These are phyloP conservation scores for Pangasius sanitwongsei DNA, from an alignment of 2,797 vertebrate species.

Conservation along the genomic window DNA sequence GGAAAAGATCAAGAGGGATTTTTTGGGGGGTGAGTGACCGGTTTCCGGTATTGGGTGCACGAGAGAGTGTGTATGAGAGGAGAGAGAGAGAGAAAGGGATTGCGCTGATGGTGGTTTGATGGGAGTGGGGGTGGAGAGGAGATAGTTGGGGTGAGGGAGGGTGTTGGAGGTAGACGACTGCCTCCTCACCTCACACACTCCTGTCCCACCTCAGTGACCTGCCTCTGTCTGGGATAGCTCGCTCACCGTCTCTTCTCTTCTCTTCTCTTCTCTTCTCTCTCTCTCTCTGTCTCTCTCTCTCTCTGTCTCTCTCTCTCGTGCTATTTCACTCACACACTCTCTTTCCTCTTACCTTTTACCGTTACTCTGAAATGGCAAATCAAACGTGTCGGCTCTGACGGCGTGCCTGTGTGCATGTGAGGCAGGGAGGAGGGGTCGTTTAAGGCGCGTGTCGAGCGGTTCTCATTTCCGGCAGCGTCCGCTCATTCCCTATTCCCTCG, in stretches of 20 bases:
- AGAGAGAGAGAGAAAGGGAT: slow-evolving; percentile 71
- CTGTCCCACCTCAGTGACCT: slow-evolving; percentile 79
- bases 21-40: slow-evolving; percentile 36
- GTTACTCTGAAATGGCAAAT: slow-evolving; percentile 79
- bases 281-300: slow-evolving; percentile 36
- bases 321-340: slow-evolving; percentile 5
- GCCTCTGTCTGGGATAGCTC: slow-evolving; percentile 66
- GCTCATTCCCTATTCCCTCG: slow-evolving; percentile 83
- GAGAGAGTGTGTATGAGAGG: slow-evolving; percentile 30
- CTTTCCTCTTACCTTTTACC: slow-evolving; percentile 63
- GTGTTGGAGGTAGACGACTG: slow-evolving; percentile 37
- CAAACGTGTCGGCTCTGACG: slow-evolving; percentile 66
- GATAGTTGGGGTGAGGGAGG: slow-evolving; percentile 48
- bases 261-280: slow-evolving; percentile 47
- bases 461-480: slow-evolving; percentile 93
- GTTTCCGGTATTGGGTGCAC: slow-evolving; percentile 12
- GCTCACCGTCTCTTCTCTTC: slow-evolving; percentile 28
- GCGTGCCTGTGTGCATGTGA: slow-evolving; percentile 59
- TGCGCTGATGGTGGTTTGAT: slow-evolving; percentile 53
- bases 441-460: slow-evolving; percentile 72
- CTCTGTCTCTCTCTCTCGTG: slow-evolving; percentile 34
- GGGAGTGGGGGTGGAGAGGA: slow-evolving; percentile 63
- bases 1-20: not conserved
- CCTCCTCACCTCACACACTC: slow-evolving; percentile 19
- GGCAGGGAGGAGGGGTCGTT: slow-evolving; percentile 71